These are phyloP conservation scores for Anas acuta DNA, from an alignment of 2,797 vertebrate genomes.

Conservation along the genomic window DNA sequence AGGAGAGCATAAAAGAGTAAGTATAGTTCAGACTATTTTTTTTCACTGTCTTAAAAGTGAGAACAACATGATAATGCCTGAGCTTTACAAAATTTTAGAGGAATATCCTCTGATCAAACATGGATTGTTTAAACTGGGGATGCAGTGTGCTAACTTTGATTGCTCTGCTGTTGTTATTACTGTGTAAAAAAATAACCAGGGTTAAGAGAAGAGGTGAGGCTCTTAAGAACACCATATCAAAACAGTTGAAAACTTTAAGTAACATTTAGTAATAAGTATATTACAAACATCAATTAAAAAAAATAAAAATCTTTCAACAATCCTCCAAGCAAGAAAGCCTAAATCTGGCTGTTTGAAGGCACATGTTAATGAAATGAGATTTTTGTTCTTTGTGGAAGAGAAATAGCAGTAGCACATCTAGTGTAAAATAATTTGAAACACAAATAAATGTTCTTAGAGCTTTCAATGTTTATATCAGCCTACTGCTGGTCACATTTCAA, in stretches of 20 bases:
- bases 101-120: background rate
- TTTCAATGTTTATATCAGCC: background rate
- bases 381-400: background rate
- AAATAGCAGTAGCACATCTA: background rate
- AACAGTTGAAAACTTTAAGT: background rate
- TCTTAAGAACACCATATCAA: background rate
- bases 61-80: background rate
- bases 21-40: background rate
- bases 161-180: background rate
- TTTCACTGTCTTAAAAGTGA: background rate
- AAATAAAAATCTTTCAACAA: background rate
- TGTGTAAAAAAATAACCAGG: background rate
- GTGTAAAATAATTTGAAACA: background rate
- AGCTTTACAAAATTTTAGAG: background rate
- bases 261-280: background rate
- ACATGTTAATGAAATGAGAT: background rate
- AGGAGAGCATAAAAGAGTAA: background rate
- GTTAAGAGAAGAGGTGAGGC: background rate
- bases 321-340: background rate
- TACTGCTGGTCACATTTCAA: background rate
- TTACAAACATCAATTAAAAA: background rate
- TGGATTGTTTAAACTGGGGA: background rate
- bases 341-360: background rate
- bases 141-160: background rate
- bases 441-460: background rate